Evolutionary conservation across 2,113 vertebrate species (phyloP).

Genomic region (Hypanus sabinus): DNA sequence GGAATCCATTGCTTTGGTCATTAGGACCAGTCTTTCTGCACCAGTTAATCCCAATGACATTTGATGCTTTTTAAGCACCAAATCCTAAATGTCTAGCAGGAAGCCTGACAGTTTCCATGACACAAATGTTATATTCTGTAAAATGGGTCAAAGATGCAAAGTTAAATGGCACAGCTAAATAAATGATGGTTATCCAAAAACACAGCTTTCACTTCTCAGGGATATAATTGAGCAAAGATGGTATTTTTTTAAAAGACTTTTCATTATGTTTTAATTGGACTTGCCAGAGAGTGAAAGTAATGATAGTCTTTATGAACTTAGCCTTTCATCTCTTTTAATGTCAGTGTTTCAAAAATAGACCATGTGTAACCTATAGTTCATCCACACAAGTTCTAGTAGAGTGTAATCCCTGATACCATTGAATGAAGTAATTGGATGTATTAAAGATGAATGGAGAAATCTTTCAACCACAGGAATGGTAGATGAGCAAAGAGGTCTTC

Average conservation of each 20-base stretch:
- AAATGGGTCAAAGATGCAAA: background rate
- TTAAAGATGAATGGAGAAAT: too few species aligned
- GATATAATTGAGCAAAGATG: background rate
- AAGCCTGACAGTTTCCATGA: background rate
- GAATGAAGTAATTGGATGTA: background rate
- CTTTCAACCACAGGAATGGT: too few species aligned
- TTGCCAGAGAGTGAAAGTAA: background rate
- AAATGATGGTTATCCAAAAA: background rate
- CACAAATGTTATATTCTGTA: background rate
- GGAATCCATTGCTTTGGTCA: background rate
- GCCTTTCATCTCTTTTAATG: background rate
- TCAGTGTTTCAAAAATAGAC: background rate
- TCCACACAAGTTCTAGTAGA: too few species aligned
- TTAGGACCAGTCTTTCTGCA: background rate
- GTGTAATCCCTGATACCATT: background rate
- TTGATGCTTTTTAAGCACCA: background rate
- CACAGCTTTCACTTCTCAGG: background rate
- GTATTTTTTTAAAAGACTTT: background rate
- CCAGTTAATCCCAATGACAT: background rate
- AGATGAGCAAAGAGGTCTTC: too few species aligned
- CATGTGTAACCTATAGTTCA: background rate
- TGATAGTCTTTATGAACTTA: background rate
- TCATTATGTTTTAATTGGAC: background rate
- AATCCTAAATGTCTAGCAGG: background rate
- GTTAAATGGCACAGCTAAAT: conserved; percentile 12